Evolutionary conservation across 2,888 invertebrate genomes (phyloP), one percentile per base, ranked within the genome.

Genomic region (Caenorhabditis drosophilae): DNA sequence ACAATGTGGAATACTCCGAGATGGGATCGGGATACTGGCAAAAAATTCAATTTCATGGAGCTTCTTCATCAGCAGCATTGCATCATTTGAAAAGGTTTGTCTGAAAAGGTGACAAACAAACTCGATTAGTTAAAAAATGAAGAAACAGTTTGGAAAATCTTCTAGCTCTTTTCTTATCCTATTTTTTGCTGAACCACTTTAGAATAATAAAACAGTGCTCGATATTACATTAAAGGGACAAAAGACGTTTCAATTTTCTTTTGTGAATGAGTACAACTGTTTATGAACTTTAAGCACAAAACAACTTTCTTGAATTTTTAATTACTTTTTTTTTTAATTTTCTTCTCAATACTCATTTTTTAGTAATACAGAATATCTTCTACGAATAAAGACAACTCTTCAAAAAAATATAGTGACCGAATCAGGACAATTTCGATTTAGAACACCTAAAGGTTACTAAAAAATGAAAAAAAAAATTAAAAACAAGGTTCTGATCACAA

Each of bases 291-390:
- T 42, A 15, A 4, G 42, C 15, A 23, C 18, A 4, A 42, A 20
- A 42, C n/a, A n/a, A n/a, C n/a, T n/a, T n/a, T n/a, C 6, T 4
- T 4, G 40, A n/a, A 40, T 7, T n/a, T 18, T 48, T 16, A 18
- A 27, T 25, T 38, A n/a, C 26, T 16, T 15, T 42, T 26, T 18
- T 31, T 31, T 31, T 31, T 12, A 31, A 31, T 31, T 12, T 9
- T 31, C 31, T 31, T 31, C 31, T 12, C 6, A 31, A 9, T 31
- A 31, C 12, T 15, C 16, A 4, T 42, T 15, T 64, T 82, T 64
- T 55, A 81, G 82, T 50, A 76, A 82, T 58, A 80, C 80, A 4
- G 80, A 81, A 52, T 82, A 82, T 46, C 50, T 76, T 15, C 70
- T 82, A 18, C 69, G 75, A 16, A 82, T 82, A 44, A 77, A 69